Percentiles rank a stretch among this genome's conserved stretches.
Evolutionary conservation across 2,113 vertebrate genomes (phyloP).

Genomic region (Mesembrinibis cayennensis): DNA sequence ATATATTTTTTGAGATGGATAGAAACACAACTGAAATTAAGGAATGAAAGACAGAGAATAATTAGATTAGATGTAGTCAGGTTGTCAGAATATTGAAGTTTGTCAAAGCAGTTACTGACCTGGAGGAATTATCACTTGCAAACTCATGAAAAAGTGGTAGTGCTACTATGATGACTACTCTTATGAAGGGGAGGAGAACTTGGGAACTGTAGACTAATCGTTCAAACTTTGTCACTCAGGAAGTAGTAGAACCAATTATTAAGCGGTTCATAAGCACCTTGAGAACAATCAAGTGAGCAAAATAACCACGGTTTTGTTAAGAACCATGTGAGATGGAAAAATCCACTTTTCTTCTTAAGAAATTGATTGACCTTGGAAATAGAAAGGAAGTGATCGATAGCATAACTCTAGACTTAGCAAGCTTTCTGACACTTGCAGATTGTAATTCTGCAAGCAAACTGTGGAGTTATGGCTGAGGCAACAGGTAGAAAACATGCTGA

Average conservation of each 20-base stretch:
- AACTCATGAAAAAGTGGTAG: neutral
- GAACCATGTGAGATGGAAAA: neutral
- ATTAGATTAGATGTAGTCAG: neutral
- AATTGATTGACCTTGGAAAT: neutral
- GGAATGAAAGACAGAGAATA: neutral
- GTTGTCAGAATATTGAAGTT: neutral
- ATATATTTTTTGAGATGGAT: neutral
- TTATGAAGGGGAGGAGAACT: neutral
- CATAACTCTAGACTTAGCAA: neutral
- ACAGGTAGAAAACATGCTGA: neutral
- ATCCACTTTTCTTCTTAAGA: neutral
- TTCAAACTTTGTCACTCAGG: neutral
- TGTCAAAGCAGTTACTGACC: neutral
- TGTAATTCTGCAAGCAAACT: neutral
- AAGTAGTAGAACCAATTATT: neutral
- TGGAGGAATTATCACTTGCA: neutral
- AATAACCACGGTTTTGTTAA: neutral
- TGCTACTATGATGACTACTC: neutral
- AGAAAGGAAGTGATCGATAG: neutral
- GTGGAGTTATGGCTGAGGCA: neutral
- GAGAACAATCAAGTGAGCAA: neutral
- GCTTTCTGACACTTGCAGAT: neutral
- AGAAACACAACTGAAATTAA: neutral
- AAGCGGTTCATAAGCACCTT: neutral
- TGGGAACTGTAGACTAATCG: neutral